phyloP scores from a whole-genome alignment of 2,113 vertebrate genomes.

The Mustelus asterias region DNA sequence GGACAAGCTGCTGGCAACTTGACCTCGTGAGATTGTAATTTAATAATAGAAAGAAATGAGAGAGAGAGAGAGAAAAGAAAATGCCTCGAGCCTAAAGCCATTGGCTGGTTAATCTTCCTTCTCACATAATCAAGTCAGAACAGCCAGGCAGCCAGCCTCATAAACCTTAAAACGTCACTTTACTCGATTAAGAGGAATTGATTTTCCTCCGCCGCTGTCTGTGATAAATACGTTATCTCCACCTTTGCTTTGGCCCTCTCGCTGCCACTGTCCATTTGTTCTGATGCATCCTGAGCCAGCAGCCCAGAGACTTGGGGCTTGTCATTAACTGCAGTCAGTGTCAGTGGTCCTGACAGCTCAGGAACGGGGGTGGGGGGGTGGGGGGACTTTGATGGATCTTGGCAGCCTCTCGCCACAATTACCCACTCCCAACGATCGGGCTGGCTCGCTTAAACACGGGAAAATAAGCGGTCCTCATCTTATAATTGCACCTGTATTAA shows the following conservation, averaged over 20 bases:
- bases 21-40: conserved; percentile 55
- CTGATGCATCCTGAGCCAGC: conserved; percentile 53
- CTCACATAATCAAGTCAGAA: conserved; percentile 64
- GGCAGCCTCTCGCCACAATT: conserved; percentile 44
- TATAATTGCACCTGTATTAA: not conserved
- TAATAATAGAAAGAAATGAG: conserved; percentile 44
- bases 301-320: conserved; percentile 49
- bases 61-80: conserved; percentile 49
- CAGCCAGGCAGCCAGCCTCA: conserved; percentile 63
- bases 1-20: conserved; percentile 55
- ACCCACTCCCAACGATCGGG: conserved; percentile 42
- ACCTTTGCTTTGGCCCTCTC: conserved; percentile 38
- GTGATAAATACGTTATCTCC: conserved; percentile 68
- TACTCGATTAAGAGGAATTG: conserved; percentile 78
- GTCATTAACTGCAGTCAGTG: conserved; percentile 72
- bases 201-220: conserved; percentile 70
- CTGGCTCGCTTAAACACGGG: not conserved
- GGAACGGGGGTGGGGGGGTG: conserved; percentile 56
- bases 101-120: conserved; percentile 61
- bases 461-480: not conserved
- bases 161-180: conserved; percentile 79
- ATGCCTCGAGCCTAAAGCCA: conserved; percentile 54
- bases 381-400: conserved; percentile 49
- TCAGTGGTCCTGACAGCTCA: conserved; percentile 63
- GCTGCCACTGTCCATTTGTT: conserved; percentile 53